Base-by-base conservation (phyloP, 2,888 invertebrate species). In the Lysandra bellargus region DNA sequence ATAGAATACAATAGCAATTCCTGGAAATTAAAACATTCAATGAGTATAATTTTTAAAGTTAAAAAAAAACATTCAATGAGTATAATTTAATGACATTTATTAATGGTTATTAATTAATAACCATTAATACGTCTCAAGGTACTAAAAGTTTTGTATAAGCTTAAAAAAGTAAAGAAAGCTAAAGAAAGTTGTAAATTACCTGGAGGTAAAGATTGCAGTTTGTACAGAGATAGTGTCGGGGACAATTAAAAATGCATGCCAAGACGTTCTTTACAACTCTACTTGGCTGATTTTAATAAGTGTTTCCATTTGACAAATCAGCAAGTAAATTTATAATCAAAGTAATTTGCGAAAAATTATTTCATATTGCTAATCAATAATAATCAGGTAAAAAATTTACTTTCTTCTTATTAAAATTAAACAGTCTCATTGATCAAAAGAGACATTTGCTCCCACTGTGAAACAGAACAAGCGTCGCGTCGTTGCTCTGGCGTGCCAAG, bases 401-500 rank as follows among this genome's bases (percentile, higher is more conserved):
- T 61, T 61, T 61, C 7, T 61, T 7, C 61, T 61, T 61, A 23
- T 61, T 61, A 7, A 61, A 23, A 23, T 61, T 17, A 61, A 61
- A 6, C 37, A 14, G 3, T 14, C 14, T 72, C 33, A 37, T 72
- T 1, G 17, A 30, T 44, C 78, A 69, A 69, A 44, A 78, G 49
- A 49, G n/a, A 60, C 6, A n/a, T 60, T 61, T 61, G 7, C 61
- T 78, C 33, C 53, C 69, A 78, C 80, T 76, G 82, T 83, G 81
- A 81, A 82, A 83, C 81, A 82, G 80, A 81, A 81, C 80, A 81
- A 80, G 80, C 79, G 44, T 30, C 53, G 78, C 78, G 78, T 69
- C 81, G 78, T 75, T 72, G 60, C 44, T 79, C 4, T 57, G 7
- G n/a, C 80, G 80, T 82, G 81, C 79, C 79, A 82, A 81, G 80